Evolutionary conservation across 2,113 vertebrate species (phyloP).

Genomic region (Chaenogobius annularis): DNA sequence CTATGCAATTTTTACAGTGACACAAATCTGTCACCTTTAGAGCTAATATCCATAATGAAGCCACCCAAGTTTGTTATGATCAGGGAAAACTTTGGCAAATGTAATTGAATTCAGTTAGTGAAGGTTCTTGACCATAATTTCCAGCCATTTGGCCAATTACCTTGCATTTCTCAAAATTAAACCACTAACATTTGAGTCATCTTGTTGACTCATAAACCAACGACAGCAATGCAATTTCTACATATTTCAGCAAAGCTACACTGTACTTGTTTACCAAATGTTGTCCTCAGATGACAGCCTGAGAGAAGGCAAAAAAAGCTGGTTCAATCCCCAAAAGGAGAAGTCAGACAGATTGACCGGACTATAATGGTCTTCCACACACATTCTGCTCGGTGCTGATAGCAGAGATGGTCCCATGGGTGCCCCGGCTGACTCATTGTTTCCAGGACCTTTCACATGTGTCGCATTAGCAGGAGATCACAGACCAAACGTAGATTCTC

Average conservation of each 20-base stretch:
- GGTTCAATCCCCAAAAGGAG: neutral
- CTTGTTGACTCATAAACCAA: neutral
- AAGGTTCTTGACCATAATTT: neutral
- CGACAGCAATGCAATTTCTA: neutral
- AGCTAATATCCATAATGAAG: too few species aligned
- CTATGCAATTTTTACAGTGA: too few species aligned
- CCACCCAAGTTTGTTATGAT: too few species aligned
- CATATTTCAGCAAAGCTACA: neutral
- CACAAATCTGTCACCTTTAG: too few species aligned
- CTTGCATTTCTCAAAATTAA: neutral
- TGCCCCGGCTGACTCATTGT: conserved; percentile 63
- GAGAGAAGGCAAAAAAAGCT: neutral
- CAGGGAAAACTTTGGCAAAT: neutral
- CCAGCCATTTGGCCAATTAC: neutral
- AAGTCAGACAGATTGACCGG: conserved; percentile 30
- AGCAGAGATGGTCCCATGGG: conserved; percentile 50
- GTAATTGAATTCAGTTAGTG: neutral
- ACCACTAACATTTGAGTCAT: neutral
- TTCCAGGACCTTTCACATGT: conserved; percentile 63
- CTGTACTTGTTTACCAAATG: conserved; percentile 1
- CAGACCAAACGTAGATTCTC: conserved; percentile 45
- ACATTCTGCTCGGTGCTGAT: conserved; percentile 36
- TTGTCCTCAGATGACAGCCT: conserved; percentile 3
- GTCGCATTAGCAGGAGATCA: conserved; percentile 64
- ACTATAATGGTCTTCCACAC: conserved; percentile 28